A percentile compares a stretch with the other conserved stretches of the same genome.
Conservation (phyloP, 2,113 vertebrate genomes). For the Phylloscopus trochiloides region DNA sequence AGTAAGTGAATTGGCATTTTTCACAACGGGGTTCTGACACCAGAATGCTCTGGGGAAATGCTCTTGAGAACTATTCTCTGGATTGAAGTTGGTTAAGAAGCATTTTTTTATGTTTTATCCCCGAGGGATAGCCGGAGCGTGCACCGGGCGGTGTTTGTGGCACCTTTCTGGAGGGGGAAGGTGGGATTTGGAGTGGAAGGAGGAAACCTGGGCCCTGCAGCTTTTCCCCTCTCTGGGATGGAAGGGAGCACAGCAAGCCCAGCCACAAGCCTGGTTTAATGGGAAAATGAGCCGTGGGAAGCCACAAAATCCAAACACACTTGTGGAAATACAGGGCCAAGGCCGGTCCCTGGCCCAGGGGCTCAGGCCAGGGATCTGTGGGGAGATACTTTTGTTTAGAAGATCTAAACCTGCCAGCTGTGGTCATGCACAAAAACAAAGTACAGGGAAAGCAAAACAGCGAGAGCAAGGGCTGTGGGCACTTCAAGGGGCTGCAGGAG, state of each 20-base stretch:
- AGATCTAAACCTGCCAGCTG: neutral
- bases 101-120: neutral
- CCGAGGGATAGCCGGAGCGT: accelerated
- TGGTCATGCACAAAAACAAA: neutral
- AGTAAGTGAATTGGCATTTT: no score
- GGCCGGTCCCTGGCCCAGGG: accelerated
- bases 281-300: neutral
- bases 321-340: neutral
- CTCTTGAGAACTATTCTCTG: neutral
- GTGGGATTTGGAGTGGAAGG: accelerated
- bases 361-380: no score
- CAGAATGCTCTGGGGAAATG: no score
- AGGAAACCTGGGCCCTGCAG: accelerated
- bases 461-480: neutral
- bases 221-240: accelerated
- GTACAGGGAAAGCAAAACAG: neutral
- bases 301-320: neutral
- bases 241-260: neutral
- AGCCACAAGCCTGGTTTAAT: accelerated
- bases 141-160: accelerated
- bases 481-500: neutral
- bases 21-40: neutral
- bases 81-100: accelerated
- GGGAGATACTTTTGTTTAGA: neutral
- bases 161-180: accelerated